Evolutionary conservation across 2,113 vertebrate genomes (phyloP), one percentile per base, ranked within the genome.

Genomic region (Scolopax mira): DNA sequence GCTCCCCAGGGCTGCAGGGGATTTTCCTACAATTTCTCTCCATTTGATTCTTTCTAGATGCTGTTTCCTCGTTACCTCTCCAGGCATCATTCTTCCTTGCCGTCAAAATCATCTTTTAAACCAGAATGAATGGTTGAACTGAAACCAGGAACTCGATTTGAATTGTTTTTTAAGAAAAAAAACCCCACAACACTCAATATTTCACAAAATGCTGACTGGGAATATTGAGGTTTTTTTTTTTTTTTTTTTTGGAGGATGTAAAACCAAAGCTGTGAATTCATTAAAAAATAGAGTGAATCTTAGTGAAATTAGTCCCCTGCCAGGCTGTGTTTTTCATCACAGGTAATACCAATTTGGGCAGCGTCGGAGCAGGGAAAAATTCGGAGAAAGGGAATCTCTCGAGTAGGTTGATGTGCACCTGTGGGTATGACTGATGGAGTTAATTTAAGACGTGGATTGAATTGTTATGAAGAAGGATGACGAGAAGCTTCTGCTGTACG

Each of bases 381-480:
- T 10, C 30, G 58, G 70, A 75, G 93, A 4, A 74, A 49, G 37
- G 79, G 31, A 58, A 28, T 72, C 66, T 87, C 73, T 30, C 1
- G 64, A 77, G 89, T 55, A 72, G 83, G 67, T 52, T 52, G 67
- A 35, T 35, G 30, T 24, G 79, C 67, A 85, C 66, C 75, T 90
- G 74, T 72, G 39, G 44, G 35, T 44, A 9, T 66, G 91, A 94
- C 48, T 42, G 85, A 82, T 66, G 8, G 89, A 79, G 72, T 69
- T 85, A 28, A 77, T 93, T 94, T 77, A 30, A 80, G 93, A 37
- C 0, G 3, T 10, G 23, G 65, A 72, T 57, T 23, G 72, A 89
- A 54, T 80, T 61, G 72, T 94, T 88, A 51, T 7, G 35, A 67
- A 81, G 77, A 86, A 41, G 17, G 91, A 88, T 54, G 91, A 72